These are phyloP conservation scores for Dreissena rostriformis DNA, from an alignment of 1,140 invertebrate species.

Conservation along the genomic window DNA sequence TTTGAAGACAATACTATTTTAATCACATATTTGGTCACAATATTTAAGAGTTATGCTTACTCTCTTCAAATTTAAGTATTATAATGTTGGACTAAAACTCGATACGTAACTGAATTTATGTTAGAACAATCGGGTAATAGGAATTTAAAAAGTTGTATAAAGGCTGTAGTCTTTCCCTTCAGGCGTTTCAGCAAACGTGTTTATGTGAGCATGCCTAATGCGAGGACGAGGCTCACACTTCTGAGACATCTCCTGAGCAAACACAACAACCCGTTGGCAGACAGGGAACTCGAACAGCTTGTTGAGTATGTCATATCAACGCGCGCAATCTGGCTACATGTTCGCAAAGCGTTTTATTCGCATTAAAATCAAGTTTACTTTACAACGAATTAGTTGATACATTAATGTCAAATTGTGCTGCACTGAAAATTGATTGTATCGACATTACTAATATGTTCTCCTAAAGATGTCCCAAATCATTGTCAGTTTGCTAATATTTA, in stretches of 20 bases:
- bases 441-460: no score
- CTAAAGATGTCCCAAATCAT: no score
- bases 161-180: constrained; percentile 27
- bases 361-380: no score
- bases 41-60: no score
- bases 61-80: not conserved
- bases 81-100: not conserved
- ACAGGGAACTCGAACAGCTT: constrained; percentile 70
- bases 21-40: not conserved
- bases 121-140: not conserved
- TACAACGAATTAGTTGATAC: no score
- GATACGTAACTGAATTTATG: not conserved
- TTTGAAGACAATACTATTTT: not conserved
- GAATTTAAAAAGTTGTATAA: not conserved
- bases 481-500: no score
- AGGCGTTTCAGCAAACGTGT: constrained; percentile 95
- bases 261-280: constrained; percentile 70
- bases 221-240: constrained; percentile 88
- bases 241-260: constrained; percentile 88
- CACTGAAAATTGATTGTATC: no score
- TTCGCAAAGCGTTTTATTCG: no score
- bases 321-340: no score
- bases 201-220: constrained; percentile 95
- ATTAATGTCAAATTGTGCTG: no score
- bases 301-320: constrained; percentile 64